Base-by-base conservation (phyloP, 1,140 invertebrate genomes). In the Gonatopus flavifemur region DNA sequence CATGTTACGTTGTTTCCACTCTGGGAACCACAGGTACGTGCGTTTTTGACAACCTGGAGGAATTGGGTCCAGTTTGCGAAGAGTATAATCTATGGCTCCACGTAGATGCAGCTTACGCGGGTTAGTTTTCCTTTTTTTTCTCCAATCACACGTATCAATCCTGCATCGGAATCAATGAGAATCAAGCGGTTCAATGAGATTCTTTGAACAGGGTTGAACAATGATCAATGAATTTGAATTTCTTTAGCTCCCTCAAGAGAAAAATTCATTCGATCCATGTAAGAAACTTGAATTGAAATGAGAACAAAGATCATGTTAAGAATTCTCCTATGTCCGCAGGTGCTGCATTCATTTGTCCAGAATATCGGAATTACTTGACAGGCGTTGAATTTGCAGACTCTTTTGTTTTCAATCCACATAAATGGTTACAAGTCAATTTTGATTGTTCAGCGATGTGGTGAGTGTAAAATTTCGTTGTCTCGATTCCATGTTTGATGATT, bases 391-490 rank as follows among this genome's bases (percentile, higher is more conserved):
- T 82, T 42, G 93, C 91, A 0, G 87, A 94, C 53, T 96, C 93
- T 0, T 95, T 96, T 69, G 95, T 96, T 71, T 95, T 96, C 64
- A 98, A 98, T 68, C 94, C 94, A 0, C 94, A 97, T 75, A 98
- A 98, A 73, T 98, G 94, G 94, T 80, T 98, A 81, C 72, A 97
- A 44, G 89, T 96, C 0, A 97, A 94, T 73, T 97, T 98, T 61
- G 94, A 97, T 74, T 97, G 94, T 67, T 96, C 93, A 1, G 85
- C 92, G 0, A 87, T 96, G 86, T 96, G 93, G 93, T 82, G 46
- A 48, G 55, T 59, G 20, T 37, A 15, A 18, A 13, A 36, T 37
- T 37, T 36, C 18, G 19, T 33, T 31, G 19, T 13, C n/a, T n/a
- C n/a, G n/a, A n/a, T n/a, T n/a, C n/a, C n/a, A n/a, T n/a, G n/a